These are phyloP conservation scores for Parnassius mnemosyne DNA, from an alignment of 2,888 invertebrate genomes.

Conservation along the genomic window DNA sequence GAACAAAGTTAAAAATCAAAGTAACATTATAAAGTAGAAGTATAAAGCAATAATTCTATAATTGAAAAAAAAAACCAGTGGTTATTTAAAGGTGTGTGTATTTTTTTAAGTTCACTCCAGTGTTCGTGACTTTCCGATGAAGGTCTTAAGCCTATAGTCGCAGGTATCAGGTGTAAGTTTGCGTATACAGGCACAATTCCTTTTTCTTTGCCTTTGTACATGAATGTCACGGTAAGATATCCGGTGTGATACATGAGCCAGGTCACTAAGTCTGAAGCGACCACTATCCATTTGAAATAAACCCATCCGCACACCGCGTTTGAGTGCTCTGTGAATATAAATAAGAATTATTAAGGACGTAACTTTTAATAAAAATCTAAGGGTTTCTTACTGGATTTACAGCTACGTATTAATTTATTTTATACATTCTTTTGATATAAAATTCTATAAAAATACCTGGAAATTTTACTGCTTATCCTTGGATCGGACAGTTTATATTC, in stretches of 20 bases:
- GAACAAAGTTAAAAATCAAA: too few relatives aligned
- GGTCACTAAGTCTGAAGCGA: constrained; percentile 50
- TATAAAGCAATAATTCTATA: too few relatives aligned
- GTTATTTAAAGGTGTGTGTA: too few relatives aligned
- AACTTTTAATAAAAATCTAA: too few relatives aligned
- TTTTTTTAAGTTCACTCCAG: too few relatives aligned
- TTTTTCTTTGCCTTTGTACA: constrained; percentile 12
- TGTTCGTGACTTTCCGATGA: too few relatives aligned
- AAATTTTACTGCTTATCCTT: constrained; percentile 49
- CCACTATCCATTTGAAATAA: constrained; percentile 47
- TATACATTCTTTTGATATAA: too few relatives aligned
- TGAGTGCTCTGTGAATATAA: constrained; percentile 47
- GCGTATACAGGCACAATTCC: constrained; percentile 12
- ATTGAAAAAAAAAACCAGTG: too few relatives aligned
- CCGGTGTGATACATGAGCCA: constrained; percentile 40
- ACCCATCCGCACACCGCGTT: constrained; percentile 53
- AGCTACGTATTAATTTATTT: too few relatives aligned
- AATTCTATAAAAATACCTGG: constrained; percentile 42
- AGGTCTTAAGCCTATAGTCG: constrained; percentile 8
- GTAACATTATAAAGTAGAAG: too few relatives aligned
- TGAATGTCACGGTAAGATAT: constrained; percentile 27
- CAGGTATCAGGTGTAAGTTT: not conserved
- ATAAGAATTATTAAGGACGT: not conserved
- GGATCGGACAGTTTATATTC: constrained; percentile 47
- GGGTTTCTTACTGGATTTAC: too few relatives aligned